Evolutionary conservation across 2,888 invertebrate genomes (phyloP).

Genomic region (Vanessa cardui): DNA sequence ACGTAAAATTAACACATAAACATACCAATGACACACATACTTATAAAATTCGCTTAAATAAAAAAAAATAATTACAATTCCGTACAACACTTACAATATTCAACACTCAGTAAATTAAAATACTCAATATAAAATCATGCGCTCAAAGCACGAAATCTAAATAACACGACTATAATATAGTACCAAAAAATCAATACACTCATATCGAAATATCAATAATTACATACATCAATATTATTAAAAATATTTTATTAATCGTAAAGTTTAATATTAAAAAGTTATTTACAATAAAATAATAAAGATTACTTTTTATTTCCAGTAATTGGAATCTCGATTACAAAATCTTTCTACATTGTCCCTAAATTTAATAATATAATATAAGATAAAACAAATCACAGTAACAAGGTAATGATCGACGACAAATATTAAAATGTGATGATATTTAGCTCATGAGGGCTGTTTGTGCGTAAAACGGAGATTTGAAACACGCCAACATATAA

Average conservation of each 20-base stretch:
- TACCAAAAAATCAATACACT: slow-evolving; percentile 52
- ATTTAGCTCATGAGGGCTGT: slow-evolving; percentile 41
- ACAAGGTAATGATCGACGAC: slow-evolving; percentile 68
- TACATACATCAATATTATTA: slow-evolving; percentile 52
- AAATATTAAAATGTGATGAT: slow-evolving; percentile 64
- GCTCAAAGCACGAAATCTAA: slow-evolving; percentile 76
- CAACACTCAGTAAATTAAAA: slow-evolving; percentile 66
- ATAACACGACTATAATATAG: slow-evolving; percentile 60
- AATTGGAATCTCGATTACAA: slow-evolving; percentile 64
- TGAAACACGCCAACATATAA: slow-evolving; percentile 27
- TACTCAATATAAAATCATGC: slow-evolving; percentile 72
- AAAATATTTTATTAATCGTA: slow-evolving; percentile 34
- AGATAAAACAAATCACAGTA: slow-evolving; percentile 79
- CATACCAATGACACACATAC: slow-evolving; percentile 53
- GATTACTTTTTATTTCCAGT: slow-evolving; percentile 42
- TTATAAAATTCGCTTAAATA: slow-evolving; percentile 50
- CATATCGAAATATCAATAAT: slow-evolving; percentile 50
- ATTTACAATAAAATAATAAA: slow-evolving; percentile 48
- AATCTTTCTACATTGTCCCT: slow-evolving; percentile 55
- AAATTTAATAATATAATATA: slow-evolving; percentile 50
- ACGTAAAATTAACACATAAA: slow-evolving; percentile 51
- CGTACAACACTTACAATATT: slow-evolving; percentile 66
- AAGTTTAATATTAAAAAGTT: slow-evolving; percentile 32
- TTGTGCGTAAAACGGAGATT: slow-evolving; percentile 47
- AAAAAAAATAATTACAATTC: slow-evolving; percentile 62